Evolutionary conservation across 2,113 vertebrate species (phyloP), one percentile per base, ranked within the genome.

Genomic region (Prunella fulvescens): DNA sequence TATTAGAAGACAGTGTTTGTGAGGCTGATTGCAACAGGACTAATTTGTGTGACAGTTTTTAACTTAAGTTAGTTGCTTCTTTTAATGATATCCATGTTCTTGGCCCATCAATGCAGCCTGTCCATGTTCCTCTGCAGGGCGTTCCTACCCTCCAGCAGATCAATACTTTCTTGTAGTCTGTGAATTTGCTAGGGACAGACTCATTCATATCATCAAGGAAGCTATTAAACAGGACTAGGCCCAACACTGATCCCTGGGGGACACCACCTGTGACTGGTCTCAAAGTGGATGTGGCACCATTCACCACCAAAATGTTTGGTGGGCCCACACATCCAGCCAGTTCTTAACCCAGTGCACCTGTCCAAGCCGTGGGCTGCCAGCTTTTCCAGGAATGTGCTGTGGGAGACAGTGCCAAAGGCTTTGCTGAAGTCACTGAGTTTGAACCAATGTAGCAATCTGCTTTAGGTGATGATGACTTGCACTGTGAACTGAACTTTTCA

Each of bases 311-410:
- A 37, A 37, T 37, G 37, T 4, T 26, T 16, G 8, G 2, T 44
- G 35, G 35, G 10, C 24, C 15, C 0, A 0, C 10, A 19, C 47
- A 47, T n/a, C 9, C 29, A 47, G 6, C 2, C 19, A 14, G 19
- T 40, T 48, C 47, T 35, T 62, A 62, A 70, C 6, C 9, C 65
- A 79, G 19, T 20, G 24, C 7, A 9, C 28, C 19, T 45, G 47
- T 31, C n/a, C 35, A 71, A 35, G 15, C 8, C 0, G 0, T 10
- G 15, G 39, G 5, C 19, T 62, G 19, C 23, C 29, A 20, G 17
- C 4, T 62, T 54, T 47, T 40, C 6, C 19, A 71, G 29, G 20
- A 70, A 5, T 37, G 4, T 37, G 11, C 12, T 26, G 35, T 60
- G 16, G n/a, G 24, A 47, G 15, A 54, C 11, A 4, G n/a, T 40